Percentiles rank a stretch among this genome's conserved stretches.
Evolutionary conservation across 2,113 vertebrate genomes (phyloP).

Genomic region (Coryphaenoides rupestris): DNA sequence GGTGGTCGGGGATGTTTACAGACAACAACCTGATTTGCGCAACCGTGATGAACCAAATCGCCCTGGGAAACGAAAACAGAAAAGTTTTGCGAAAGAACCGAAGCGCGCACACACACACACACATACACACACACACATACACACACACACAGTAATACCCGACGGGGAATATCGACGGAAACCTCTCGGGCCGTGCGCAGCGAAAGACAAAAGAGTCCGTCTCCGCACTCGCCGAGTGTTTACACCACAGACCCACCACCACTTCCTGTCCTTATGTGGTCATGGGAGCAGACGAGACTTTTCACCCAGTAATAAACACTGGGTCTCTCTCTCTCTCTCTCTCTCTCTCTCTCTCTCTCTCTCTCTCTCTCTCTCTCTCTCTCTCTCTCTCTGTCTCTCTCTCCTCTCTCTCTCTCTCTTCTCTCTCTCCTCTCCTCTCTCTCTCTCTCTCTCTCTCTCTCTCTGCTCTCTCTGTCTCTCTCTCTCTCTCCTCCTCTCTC

Average conservation of each 20-base stretch:
- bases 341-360: not conserved
- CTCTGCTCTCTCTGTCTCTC: not conserved
- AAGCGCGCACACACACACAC: not conserved
- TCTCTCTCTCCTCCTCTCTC: not conserved
- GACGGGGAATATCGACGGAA: conserved; percentile 18
- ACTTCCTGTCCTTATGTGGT: conserved; percentile 76
- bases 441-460: not conserved
- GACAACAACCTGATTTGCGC: no score
- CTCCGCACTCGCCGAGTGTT: conserved; percentile 63
- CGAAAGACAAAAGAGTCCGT: conserved; percentile 36
- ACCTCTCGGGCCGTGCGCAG: conserved; percentile 34
- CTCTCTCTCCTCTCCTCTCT: not conserved
- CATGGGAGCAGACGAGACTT: conserved; percentile 41
- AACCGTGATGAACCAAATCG: no score
- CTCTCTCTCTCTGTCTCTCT: no score
- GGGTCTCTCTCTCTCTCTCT: not conserved
- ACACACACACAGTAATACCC: conserved; percentile 26
- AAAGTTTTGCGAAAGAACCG: not conserved
- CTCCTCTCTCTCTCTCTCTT: not conserved
- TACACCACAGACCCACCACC: conserved; percentile 60
- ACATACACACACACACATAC: conserved; percentile 13
- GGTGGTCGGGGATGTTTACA: no score
- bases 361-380: not conserved
- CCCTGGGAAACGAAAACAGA: no score
- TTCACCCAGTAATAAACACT: no score